These are phyloP conservation scores for Diphyllodes magnificus DNA, from an alignment of 2,113 vertebrate genomes.

Conservation along the genomic window DNA sequence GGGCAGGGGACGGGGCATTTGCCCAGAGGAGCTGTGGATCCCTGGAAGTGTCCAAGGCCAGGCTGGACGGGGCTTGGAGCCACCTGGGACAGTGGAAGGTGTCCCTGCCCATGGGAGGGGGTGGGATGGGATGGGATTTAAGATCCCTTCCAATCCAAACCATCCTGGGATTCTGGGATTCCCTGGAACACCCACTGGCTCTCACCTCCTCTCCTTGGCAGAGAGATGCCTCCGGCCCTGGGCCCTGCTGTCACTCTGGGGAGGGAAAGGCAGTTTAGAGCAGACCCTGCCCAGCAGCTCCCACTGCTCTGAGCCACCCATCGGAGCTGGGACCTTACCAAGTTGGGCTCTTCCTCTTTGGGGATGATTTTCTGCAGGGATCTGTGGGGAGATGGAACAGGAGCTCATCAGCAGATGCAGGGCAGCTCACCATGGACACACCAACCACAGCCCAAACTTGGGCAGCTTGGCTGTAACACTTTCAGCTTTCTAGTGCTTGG, in stretches of 20 bases:
- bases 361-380: slow-evolving; percentile 60
- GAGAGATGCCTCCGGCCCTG: slow-evolving; percentile 86
- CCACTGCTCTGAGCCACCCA: not conserved
- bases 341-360: slow-evolving; percentile 68
- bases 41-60: not conserved
- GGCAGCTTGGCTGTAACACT: fast-evolving
- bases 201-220: slow-evolving; percentile 92
- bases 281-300: not conserved
- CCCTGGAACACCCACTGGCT: not conserved
- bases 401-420: fast-evolving
- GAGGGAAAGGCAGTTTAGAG: not conserved
- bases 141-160: not conserved
- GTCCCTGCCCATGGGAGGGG: not conserved
- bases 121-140: not conserved
- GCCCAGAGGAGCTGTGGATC: not conserved
- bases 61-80: not conserved
- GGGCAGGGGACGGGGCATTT: not conserved
- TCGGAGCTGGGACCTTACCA: slow-evolving; percentile 66
- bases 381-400: slow-evolving; percentile 37
- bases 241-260: slow-evolving; percentile 74
- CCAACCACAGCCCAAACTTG: fast-evolving
- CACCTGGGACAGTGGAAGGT: fast-evolving
- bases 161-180: not conserved
- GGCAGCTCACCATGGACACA: not conserved
- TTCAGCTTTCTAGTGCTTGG: not conserved